Conservation (phyloP, 2,888 invertebrate species). For the Trichacis sp. region DNA sequence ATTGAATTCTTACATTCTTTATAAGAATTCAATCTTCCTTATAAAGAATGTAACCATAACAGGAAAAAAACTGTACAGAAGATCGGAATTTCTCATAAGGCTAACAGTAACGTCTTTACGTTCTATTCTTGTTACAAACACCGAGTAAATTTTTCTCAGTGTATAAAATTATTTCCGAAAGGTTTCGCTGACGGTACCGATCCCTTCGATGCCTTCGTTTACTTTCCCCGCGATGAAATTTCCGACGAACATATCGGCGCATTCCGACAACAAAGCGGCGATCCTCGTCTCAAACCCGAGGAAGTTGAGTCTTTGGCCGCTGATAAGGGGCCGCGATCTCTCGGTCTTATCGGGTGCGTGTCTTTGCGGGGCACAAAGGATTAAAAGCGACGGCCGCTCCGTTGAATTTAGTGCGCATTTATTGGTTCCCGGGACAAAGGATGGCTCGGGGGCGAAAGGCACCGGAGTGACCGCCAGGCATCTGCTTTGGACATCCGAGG, state of each 20-base stretch:
- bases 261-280: background rate
- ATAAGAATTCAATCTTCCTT: no score
- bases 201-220: no score
- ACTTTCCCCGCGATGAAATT: background rate
- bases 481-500: conserved; percentile 63
- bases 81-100: no score
- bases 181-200: no score
- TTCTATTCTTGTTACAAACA: no score
- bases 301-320: background rate
- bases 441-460: conserved; percentile 52
- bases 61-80: no score
- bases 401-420: conserved; percentile 58
- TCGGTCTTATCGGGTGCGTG: conserved; percentile 27
- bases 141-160: no score
- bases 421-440: conserved; percentile 57
- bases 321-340: conserved; percentile 16
- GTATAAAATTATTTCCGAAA: no score
- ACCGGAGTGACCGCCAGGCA: conserved; percentile 59
- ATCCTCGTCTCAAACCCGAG: background rate
- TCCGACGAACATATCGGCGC: background rate
- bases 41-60: no score
- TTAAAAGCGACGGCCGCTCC: conserved; percentile 36
- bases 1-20: no score
- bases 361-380: conserved; percentile 31
- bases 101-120: no score